Base-by-base conservation (phyloP, 1,140 invertebrate genomes). In the Hermetia illucens region DNA sequence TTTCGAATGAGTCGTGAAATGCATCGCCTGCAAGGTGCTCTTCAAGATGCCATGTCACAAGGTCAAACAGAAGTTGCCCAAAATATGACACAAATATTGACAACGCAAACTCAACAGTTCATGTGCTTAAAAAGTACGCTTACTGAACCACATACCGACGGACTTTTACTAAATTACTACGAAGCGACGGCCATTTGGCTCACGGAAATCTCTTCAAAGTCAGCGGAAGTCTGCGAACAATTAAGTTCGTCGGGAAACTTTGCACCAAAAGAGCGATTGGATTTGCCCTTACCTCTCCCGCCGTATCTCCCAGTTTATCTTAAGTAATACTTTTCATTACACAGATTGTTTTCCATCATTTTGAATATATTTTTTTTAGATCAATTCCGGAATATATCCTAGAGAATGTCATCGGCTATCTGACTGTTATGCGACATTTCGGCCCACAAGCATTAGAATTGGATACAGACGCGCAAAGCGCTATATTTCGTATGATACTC, bases 341-440 rank as follows among this genome's bases (percentile, higher is more conserved):
- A 12, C 31, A 8, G 6, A n/a, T n/a, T n/a, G n/a, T n/a, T n/a
- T n/a, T n/a, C n/a, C n/a, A n/a, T n/a, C n/a, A n/a, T n/a, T n/a
- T n/a, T n/a, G n/a, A n/a, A n/a, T n/a, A n/a, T 24, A 24, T 42
- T 40, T 32, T 9, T 51, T 57, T 64, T 50, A 77, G 76, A 53
- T 88, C 78, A 55, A 72, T 94, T 53, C 91, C 90, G 30, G 90
- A 94, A 66, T 83, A 88, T 51, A 60, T 93, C n/a, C 66, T 91
- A 19, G 87, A 91, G 56, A 93, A 93, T 62, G 71, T 89, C 35
- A 74, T 83, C 9, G 76, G 79, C 22, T 82, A 81, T 62, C 68
- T 93, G 41, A 73, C 75, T 40, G 79, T 89, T 54, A 61, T 81
- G 34, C 73, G 75, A 27, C 73, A 77, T 43, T 82, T 51, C 54